These are phyloP conservation scores for Pherbina coryleti DNA, from an alignment of 2,888 invertebrate genomes.

Conservation along the genomic window DNA sequence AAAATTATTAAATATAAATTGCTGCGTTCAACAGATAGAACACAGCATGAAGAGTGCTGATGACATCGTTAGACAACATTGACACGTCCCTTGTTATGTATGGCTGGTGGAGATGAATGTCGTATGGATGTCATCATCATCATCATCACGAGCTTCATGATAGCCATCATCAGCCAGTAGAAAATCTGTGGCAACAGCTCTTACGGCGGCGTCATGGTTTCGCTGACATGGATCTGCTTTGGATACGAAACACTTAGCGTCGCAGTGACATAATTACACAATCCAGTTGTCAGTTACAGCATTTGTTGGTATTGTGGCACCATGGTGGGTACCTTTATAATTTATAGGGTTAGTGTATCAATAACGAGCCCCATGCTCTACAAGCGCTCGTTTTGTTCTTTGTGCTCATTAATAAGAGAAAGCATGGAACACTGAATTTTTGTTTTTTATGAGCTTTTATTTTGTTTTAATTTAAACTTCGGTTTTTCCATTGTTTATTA, in stretches of 20 bases:
- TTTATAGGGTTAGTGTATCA: no score
- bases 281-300: constrained; percentile 4
- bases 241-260: constrained; percentile 14
- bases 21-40: constrained; percentile 1
- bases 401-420: no score
- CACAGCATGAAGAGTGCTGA: constrained; percentile 6
- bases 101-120: background rate
- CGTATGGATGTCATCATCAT: constrained; percentile 8
- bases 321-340: no score
- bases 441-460: no score
- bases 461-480: no score
- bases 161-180: no score
- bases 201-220: background rate
- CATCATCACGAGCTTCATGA: background rate
- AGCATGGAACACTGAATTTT: no score
- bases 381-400: no score
- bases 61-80: constrained; percentile 27
- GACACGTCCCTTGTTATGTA: constrained; percentile 2
- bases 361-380: no score
- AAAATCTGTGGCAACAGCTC: no score
- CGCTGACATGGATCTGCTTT: background rate
- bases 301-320: no score
- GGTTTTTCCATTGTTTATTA: no score
- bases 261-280: constrained; percentile 24
- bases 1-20: constrained; percentile 26